Base-by-base conservation (phyloP, 1,140 invertebrate species). In the Andrena cerasifolii region DNA sequence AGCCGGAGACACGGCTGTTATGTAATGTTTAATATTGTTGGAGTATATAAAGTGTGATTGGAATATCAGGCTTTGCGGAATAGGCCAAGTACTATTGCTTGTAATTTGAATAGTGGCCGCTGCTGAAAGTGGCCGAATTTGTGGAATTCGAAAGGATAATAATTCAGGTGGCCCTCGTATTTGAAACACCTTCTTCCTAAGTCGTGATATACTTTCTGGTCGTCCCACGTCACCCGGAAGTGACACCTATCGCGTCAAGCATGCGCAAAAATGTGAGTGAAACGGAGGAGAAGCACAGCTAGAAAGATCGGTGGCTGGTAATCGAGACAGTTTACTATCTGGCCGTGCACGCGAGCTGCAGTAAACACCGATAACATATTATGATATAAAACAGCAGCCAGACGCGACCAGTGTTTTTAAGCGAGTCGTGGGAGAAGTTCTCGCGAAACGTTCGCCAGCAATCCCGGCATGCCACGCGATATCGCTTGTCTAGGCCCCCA, bases 361-460 rank as follows among this genome's bases (percentile, higher is more conserved):
- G 62, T 65, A 47, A 47, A 47, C 62, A 47, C 16, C 21, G 45
- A 65, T 47, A 49, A 49, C 43, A 26, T 47, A 65, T 65, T 65
- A 47, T 47, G 62, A 47, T 47, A 49, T 47, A 40, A 59, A 59
- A 59, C 58, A 10, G 33, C 58, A 24, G 33, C 21, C 6, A 10
- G 18, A 8, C 49, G n/a, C 58, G 36, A 40, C 36, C 10, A 40
- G 33, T 40, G n/a, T 40, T 59, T 59, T 59, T 14, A 28, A 12
- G 1, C 58, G 33, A n/a, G 56, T 59, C 58, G 33, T 59, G 58
- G 58, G 58, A 59, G 58, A 59, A 40, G 33, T 21, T 56, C 3
- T 31, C 26, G 1, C 12, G 3, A 12, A 16, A 12, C 1, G 10
- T 54, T 3, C 14, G 24, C 3, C 58, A 28, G 8, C n/a, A 31